Base-by-base conservation (phyloP, 1,140 invertebrate species). In the Drusus annulatus region DNA sequence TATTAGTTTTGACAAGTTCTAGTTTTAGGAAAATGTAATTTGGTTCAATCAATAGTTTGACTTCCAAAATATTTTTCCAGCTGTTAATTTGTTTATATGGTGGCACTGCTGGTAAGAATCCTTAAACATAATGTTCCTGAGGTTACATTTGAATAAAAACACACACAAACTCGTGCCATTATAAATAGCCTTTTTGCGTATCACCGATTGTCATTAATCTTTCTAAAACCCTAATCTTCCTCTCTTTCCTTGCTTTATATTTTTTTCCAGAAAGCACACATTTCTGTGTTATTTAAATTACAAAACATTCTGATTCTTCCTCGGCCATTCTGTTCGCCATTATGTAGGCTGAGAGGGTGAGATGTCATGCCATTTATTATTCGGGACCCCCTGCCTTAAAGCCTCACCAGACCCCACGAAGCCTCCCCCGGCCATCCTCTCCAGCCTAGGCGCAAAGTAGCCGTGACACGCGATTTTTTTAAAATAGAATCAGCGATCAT, bases 331-430 rank as follows among this genome's bases (percentile, higher is more conserved):
- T 25, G 16, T 65, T 65, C 62, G 62, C 62, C 62, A 28, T 65
- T 65, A 71, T 71, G 17, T 10, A 21, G 19, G 68, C 31, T 10
- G 68, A 45, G 68, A 28, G 50, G 36, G 68, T 52, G 68, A 71
- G 25, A 65, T 65, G 62, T 65, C 62, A 65, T 65, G 68, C 25
- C 68, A 71, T 71, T 50, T 71, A 71, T 71, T 71, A 71, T 25
- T 21, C n/a, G 36, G 68, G 68, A 65, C 25, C 25, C 62, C 56
- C 56, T 17, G 62, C 62, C 28, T 25, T 28, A 21, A 15, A 15
- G 21, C 10, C 28, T 65, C 16, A 16, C 62, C 62, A 28, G 1
- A 10, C 36, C 36, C 36, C 36, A 13, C 36, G 13, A 45, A 45
- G 36, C 62, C 62, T 31, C 23, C 62, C 16, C 10, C 62, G 23